Conservation (phyloP, 1,140 invertebrate species). For the Akabosia matsudoensis region DNA sequence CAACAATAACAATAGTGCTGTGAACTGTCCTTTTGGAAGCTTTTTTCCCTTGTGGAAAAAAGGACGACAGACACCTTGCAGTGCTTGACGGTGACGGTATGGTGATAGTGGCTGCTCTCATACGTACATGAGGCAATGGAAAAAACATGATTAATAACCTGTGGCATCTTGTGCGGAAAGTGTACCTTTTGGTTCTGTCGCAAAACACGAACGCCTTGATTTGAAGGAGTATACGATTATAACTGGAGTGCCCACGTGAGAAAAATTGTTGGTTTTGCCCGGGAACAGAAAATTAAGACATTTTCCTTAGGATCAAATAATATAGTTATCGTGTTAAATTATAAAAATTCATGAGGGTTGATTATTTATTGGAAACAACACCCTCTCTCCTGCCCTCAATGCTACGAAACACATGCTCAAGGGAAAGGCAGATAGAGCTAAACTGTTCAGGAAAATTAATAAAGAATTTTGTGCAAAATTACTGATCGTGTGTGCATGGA, state of each 20-base stretch:
- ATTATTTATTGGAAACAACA: background rate
- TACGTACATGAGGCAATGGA: background rate
- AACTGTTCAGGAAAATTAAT: slow-evolving; percentile 4
- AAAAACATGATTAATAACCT: background rate
- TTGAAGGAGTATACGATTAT: no score
- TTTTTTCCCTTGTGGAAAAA: slow-evolving; percentile 6
- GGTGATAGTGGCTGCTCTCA: background rate
- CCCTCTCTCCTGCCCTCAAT: background rate
- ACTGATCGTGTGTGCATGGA: slow-evolving; percentile 26
- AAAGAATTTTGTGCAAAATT: slow-evolving; percentile 9
- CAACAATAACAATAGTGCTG: slow-evolving; percentile 8
- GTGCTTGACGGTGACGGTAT: slow-evolving; percentile 8
- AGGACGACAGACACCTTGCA: slow-evolving; percentile 22
- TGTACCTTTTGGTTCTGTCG: no score
- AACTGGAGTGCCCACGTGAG: background rate
- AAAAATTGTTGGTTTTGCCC: background rate
- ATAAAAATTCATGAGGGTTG: background rate
- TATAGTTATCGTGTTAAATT: background rate
- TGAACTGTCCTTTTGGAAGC: slow-evolving; percentile 19
- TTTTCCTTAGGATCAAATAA: background rate
- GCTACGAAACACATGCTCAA: background rate
- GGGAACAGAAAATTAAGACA: slow-evolving; percentile 4
- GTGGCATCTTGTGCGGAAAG: background rate
- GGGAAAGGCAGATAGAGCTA: background rate
- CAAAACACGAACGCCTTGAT: no score